phyloP scores from a whole-genome alignment of 2,797 vertebrate genomes.

The Remorina albescens region DNA sequence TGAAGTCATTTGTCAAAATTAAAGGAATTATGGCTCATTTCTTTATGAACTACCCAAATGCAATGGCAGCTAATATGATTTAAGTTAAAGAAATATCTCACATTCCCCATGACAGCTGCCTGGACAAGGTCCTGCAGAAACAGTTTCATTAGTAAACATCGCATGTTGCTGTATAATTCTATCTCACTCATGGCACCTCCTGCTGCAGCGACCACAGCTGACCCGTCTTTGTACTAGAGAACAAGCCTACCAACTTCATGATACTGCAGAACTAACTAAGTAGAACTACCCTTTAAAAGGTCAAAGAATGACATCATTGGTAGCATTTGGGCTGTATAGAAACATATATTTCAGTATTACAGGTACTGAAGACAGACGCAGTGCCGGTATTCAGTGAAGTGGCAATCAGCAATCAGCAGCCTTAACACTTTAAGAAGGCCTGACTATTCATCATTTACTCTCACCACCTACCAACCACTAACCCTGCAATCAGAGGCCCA shows the following conservation, averaged over 20 bases:
- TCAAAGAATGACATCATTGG: background rate
- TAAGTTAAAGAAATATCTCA: background rate
- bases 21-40: slow-evolving; percentile 37
- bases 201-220: too few relatives aligned
- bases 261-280: background rate
- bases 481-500: slow-evolving; percentile 27
- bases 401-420: slow-evolving; percentile 53
- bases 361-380: background rate
- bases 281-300: background rate
- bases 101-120: background rate
- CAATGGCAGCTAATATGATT: slow-evolving; percentile 12
- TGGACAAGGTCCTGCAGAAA: background rate
- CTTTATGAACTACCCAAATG: slow-evolving; percentile 28
- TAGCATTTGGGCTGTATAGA: background rate
- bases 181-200: background rate
- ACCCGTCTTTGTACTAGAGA: background rate
- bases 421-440: slow-evolving; percentile 26
- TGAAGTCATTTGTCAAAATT: slow-evolving; percentile 47
- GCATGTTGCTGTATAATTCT: background rate
- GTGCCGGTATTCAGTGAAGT: slow-evolving; percentile 22
- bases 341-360: background rate
- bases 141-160: background rate
- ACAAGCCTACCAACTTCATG: background rate
- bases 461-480: slow-evolving; percentile 16
- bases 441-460: slow-evolving; percentile 3